Conservation (phyloP, 1,140 invertebrate genomes). For the Lanistes nyassanus region DNA sequence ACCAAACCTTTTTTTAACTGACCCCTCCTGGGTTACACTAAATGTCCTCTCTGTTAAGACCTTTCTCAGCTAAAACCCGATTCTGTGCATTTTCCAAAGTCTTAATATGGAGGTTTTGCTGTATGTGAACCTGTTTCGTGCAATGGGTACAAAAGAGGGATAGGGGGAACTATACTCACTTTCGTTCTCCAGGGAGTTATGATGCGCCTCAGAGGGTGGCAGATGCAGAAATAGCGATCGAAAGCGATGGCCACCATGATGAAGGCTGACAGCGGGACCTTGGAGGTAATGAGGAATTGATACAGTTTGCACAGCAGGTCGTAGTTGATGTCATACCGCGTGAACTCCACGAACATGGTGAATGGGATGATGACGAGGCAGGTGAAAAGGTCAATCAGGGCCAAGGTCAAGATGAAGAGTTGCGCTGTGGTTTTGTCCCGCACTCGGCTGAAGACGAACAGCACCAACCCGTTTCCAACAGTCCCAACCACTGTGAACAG, state of each 20-base stretch:
- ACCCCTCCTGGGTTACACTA: too few species aligned
- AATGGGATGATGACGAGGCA: slow-evolving; percentile 61
- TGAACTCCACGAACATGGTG: slow-evolving; percentile 55
- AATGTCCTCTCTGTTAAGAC: too few species aligned
- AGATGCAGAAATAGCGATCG: slow-evolving; percentile 66
- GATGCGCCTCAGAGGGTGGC: slow-evolving; percentile 53
- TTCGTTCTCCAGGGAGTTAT: slow-evolving; percentile 32
- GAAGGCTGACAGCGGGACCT: slow-evolving; percentile 61
- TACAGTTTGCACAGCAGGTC: slow-evolving; percentile 62
- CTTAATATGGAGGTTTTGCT: too few species aligned
- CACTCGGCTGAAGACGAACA: slow-evolving; percentile 59
- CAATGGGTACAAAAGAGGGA: background rate
- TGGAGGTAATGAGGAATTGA: slow-evolving; percentile 62
- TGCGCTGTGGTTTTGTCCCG: slow-evolving; percentile 60
- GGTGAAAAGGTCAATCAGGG: slow-evolving; percentile 61
- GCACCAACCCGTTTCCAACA: slow-evolving; percentile 63
- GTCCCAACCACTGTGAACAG: slow-evolving; percentile 53
- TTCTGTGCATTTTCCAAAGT: too few species aligned
- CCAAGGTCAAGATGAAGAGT: slow-evolving; percentile 62
- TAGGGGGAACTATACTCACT: background rate
- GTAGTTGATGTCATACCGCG: slow-evolving; percentile 45
- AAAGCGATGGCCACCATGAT: slow-evolving; percentile 65
- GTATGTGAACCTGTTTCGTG: too few species aligned
- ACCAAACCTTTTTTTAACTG: too few species aligned
- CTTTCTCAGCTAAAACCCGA: too few species aligned